These are phyloP conservation scores for Cherax destructor DNA, from an alignment of 1,140 invertebrate genomes.

Conservation along the genomic window DNA sequence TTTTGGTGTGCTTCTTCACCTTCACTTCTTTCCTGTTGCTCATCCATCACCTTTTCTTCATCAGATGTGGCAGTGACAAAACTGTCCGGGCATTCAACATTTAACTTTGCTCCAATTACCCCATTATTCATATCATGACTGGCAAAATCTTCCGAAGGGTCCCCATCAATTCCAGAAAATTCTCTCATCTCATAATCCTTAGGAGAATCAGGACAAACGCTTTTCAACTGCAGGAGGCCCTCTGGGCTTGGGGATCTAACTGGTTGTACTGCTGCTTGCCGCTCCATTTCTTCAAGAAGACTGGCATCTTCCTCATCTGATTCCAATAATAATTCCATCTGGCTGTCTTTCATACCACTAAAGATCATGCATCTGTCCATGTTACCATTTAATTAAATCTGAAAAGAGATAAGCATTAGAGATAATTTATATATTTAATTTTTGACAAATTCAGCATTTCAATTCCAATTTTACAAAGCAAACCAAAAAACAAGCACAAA, in stretches of 20 bases:
- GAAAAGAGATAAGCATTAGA: not conserved
- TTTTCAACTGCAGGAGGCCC: not conserved
- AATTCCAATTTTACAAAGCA: not conserved
- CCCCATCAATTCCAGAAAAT: not conserved
- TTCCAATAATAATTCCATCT: not conserved
- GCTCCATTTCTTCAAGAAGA: not conserved
- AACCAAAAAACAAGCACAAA: too few relatives aligned
- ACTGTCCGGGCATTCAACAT: not conserved
- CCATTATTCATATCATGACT: not conserved
- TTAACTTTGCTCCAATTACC: not conserved
- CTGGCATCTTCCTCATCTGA: slow-evolving; percentile 4
- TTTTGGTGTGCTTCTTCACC: not conserved
- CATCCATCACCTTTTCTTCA: not conserved
- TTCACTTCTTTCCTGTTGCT: not conserved
- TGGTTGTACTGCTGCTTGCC: not conserved
- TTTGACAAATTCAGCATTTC: not conserved
- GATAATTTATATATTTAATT: not conserved
- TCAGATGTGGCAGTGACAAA: not conserved
- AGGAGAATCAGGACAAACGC: not conserved
- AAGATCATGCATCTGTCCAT: not conserved
- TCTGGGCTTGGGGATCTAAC: not conserved
- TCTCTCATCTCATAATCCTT: not conserved
- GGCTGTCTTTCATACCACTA: not conserved
- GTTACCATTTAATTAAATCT: not conserved
- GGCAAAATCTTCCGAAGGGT: not conserved